Evolutionary conservation across 2,888 invertebrate genomes (phyloP).

Genomic region (Tillus elongatus): DNA sequence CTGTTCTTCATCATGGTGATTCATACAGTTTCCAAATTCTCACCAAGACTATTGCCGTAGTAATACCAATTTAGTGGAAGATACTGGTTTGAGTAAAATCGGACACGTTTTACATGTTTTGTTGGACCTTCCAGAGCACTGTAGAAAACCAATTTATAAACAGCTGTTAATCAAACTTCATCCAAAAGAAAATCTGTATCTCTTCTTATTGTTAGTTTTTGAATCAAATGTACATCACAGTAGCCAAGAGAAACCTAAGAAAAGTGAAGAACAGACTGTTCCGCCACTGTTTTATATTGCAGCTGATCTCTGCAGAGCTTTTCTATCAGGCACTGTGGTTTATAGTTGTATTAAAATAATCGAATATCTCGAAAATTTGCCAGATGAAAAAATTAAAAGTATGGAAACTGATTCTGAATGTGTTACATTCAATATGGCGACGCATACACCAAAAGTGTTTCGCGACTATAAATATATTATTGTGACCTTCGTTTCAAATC

Average conservation of each 20-base stretch:
- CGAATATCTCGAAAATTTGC: slow-evolving; percentile 56
- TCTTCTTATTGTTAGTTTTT: slow-evolving; percentile 61
- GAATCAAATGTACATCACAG: slow-evolving; percentile 63
- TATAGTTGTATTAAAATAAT: slow-evolving; percentile 58
- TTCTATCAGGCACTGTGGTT: slow-evolving; percentile 53
- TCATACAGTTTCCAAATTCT: slow-evolving; percentile 93
- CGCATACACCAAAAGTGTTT: slow-evolving; percentile 62
- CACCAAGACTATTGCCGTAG: slow-evolving; percentile 76
- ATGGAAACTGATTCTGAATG: slow-evolving; percentile 41
- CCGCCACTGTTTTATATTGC: slow-evolving; percentile 62
- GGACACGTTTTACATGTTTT: slow-evolving; percentile 74
- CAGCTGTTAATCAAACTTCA: slow-evolving; percentile 69
- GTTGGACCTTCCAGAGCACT: slow-evolving; percentile 87
- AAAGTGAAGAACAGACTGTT: slow-evolving; percentile 41
- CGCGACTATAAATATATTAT: slow-evolving; percentile 77
- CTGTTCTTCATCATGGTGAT: slow-evolving; percentile 86
- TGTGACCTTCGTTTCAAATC: slow-evolving; percentile 61
- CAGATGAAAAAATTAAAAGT: slow-evolving; percentile 50
- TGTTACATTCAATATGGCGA: slow-evolving; percentile 45
- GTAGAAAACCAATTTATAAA: slow-evolving; percentile 69
- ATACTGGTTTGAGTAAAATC: slow-evolving; percentile 36
- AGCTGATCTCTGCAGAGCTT: slow-evolving; percentile 56
- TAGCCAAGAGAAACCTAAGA: slow-evolving; percentile 38
- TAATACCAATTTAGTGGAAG: slow-evolving; percentile 69
- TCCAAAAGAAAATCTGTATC: slow-evolving; percentile 56